Percentiles rank a stretch among this genome's conserved stretches.
phyloP scores from a whole-genome alignment of 2,797 vertebrate genomes.

The Catharus ustulatus region DNA sequence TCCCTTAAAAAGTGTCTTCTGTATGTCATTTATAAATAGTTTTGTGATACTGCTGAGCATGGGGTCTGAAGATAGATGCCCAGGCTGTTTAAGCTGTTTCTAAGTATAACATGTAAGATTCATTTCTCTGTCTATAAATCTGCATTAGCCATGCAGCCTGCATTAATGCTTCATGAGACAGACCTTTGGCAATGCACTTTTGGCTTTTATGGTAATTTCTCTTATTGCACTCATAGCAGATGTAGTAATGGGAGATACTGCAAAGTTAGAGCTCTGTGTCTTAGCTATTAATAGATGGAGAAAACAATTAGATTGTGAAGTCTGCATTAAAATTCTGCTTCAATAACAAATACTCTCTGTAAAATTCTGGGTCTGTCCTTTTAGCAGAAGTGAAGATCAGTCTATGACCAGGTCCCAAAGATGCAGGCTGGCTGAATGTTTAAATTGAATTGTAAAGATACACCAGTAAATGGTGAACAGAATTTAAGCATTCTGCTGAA shows the following conservation, averaged over 20 bases:
- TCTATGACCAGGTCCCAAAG: neutral
- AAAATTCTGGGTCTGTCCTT: neutral
- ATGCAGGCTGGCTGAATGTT: neutral
- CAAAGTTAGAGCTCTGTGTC: neutral
- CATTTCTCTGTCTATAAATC: slow-evolving; percentile 46
- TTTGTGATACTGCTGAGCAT: slow-evolving; percentile 40
- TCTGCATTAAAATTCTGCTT: neutral
- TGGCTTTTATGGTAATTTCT: slow-evolving; percentile 33
- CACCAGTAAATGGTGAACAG: neutral
- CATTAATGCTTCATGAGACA: slow-evolving; percentile 34
- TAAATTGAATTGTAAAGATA: neutral
- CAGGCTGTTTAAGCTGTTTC: slow-evolving; percentile 54
- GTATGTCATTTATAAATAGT: slow-evolving; percentile 40
- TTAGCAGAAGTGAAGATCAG: neutral
- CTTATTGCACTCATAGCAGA: neutral
- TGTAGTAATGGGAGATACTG: neutral
- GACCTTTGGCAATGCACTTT: neutral
- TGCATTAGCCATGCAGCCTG: slow-evolving; percentile 9
- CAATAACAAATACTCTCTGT: neutral
- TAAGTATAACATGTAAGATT: slow-evolving; percentile 60
- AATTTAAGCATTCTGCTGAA: neutral
- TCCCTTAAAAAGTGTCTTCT: slow-evolving; percentile 21
- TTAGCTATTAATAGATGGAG: neutral
- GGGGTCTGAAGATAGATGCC: slow-evolving; percentile 37
- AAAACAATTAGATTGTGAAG: neutral